A percentile compares a stretch with the other conserved stretches of the same genome.
These are phyloP conservation scores for Electrona antarctica DNA, from an alignment of 2,113 vertebrate species.

Conservation along the genomic window DNA sequence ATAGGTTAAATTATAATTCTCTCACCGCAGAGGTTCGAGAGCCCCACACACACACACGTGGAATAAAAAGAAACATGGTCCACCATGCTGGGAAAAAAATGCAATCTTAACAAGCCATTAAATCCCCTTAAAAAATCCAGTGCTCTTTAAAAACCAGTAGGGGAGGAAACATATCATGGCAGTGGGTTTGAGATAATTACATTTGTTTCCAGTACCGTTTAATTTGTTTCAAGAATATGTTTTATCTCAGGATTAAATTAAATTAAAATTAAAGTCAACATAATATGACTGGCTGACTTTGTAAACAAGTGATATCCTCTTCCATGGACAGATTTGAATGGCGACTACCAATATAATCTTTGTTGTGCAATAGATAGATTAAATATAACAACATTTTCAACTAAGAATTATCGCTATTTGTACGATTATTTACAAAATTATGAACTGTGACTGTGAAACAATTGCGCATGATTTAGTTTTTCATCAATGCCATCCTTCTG, in stretches of 20 bases:
- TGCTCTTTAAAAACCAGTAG: too few relatives aligned
- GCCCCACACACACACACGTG: conserved; percentile 10
- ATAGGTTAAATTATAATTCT: conserved; percentile 51
- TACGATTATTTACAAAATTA: neutral
- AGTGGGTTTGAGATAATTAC: too few relatives aligned
- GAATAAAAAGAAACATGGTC: too few relatives aligned
- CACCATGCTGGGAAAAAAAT: too few relatives aligned
- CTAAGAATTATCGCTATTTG: neutral
- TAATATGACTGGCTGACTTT: neutral
- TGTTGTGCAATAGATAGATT: too few relatives aligned
- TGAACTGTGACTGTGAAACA: neutral
- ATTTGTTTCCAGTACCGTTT: neutral
- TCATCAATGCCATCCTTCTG: neutral
- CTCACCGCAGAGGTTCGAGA: conserved; percentile 30
- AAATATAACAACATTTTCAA: too few relatives aligned
- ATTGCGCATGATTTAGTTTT: neutral
- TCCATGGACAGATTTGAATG: too few relatives aligned
- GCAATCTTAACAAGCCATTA: too few relatives aligned
- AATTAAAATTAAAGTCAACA: neutral
- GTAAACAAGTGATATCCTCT: neutral
- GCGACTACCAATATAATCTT: too few relatives aligned
- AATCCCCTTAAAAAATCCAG: too few relatives aligned
- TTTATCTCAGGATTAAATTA: too few relatives aligned
- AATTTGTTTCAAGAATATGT: neutral
- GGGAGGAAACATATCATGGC: too few relatives aligned